Evolutionary conservation across 2,888 invertebrate species (phyloP).

Genomic region (Macaria liturata): DNA sequence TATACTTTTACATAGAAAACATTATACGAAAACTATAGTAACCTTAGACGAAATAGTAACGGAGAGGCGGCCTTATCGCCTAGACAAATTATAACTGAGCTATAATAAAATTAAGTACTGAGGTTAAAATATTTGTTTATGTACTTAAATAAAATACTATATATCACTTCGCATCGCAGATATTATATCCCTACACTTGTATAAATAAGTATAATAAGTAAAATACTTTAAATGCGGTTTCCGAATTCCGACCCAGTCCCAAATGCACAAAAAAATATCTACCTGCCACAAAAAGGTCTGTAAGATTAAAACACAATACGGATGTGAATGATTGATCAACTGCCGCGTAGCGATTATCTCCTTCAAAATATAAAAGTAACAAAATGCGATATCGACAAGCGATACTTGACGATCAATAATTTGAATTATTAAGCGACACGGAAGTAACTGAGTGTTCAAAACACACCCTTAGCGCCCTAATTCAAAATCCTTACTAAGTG

Average conservation of each 20-base stretch:
- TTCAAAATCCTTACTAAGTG: constrained; percentile 14
- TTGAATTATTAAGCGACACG: constrained; percentile 62
- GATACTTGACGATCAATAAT: constrained; percentile 76
- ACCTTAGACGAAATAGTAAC: too few relatives aligned
- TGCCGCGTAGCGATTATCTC: constrained; percentile 63
- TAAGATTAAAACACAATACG: constrained; percentile 61
- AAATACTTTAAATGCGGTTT: constrained; percentile 28
- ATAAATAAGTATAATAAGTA: too few relatives aligned
- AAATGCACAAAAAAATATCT: constrained; percentile 63
- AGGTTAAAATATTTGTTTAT: too few relatives aligned
- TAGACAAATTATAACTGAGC: too few relatives aligned
- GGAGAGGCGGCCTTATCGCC: too few relatives aligned
- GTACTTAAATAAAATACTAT: too few relatives aligned
- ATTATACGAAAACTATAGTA: too few relatives aligned
- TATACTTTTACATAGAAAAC: too few relatives aligned
- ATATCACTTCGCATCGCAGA: too few relatives aligned
- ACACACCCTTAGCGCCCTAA: constrained; percentile 46
- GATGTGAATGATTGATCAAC: constrained; percentile 62
- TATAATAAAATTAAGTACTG: too few relatives aligned
- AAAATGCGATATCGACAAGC: constrained; percentile 63
- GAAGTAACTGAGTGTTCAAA: constrained; percentile 61
- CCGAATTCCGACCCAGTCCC: constrained; percentile 61
- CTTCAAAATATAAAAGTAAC: constrained; percentile 39
- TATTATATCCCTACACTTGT: too few relatives aligned
- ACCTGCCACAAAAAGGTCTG: constrained; percentile 69